phyloP scores from a whole-genome alignment of 2,888 invertebrate genomes.

The Pycnomerus fuliginosus region DNA sequence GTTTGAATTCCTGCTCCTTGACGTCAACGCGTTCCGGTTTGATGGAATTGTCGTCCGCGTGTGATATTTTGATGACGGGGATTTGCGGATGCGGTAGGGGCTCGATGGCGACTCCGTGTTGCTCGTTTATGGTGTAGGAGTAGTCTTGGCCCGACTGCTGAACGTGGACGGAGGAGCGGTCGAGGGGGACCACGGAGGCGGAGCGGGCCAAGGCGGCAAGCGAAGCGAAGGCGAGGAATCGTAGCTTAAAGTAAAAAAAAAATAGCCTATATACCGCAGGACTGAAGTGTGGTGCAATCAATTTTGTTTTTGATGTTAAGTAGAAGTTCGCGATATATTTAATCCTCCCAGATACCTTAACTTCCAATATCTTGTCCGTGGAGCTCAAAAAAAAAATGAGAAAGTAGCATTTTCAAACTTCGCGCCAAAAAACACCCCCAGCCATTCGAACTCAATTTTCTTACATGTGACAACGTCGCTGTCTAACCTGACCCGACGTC shows the following conservation, averaged over 20 bases:
- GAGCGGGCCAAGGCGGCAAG: constrained; percentile 13
- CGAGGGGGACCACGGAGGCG: constrained; percentile 30
- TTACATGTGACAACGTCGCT: too few species aligned
- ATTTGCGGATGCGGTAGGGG: constrained; percentile 7
- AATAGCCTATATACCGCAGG: too few species aligned
- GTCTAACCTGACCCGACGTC: too few species aligned
- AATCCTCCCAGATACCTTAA: too few species aligned
- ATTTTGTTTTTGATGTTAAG: too few species aligned
- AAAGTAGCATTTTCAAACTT: too few species aligned
- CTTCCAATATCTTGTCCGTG: too few species aligned
- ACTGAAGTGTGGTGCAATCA: too few species aligned
- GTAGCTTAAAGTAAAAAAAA: not conserved
- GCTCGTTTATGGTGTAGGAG: constrained; percentile 33
- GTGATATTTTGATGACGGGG: constrained; percentile 14
- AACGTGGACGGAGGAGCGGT: constrained; percentile 33
- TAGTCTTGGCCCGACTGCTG: constrained; percentile 33
- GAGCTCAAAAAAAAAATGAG: too few species aligned
- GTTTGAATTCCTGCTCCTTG: constrained; percentile 9
- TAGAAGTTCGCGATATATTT: too few species aligned
- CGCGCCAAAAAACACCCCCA: too few species aligned
- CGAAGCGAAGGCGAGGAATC: constrained; percentile 5
- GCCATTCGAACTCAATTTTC: too few species aligned
- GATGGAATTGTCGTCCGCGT: constrained; percentile 1
- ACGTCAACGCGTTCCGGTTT: constrained; percentile 13
- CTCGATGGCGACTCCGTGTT: constrained; percentile 24